Evolutionary conservation across 2,113 vertebrate genomes (phyloP).

Genomic region (Oncorhynchus clarkii): DNA sequence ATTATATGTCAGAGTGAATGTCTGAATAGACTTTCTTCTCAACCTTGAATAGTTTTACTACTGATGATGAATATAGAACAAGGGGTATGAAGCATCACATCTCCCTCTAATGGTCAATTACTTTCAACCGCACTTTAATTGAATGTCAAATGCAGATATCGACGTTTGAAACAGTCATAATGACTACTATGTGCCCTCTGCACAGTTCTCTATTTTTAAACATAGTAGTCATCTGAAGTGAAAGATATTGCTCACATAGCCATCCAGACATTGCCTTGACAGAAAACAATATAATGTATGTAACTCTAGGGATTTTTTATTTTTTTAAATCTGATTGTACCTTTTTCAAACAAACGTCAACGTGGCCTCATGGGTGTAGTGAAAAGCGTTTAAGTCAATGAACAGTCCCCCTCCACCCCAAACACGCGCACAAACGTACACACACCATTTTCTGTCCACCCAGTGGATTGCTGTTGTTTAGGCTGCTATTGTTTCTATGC

Average conservation of each 20-base stretch:
- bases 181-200: background rate
- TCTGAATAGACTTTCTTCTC: background rate
- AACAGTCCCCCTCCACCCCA: background rate
- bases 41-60: constrained; percentile 9
- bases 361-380: no score
- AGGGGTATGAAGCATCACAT: constrained; percentile 3
- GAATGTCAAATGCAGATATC: background rate
- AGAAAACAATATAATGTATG: no score
- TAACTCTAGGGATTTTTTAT: no score
- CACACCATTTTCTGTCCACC: background rate
- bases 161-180: background rate
- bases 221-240: no score
- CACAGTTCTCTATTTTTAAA: no score
- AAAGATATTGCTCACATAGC: no score
- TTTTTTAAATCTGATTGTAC: no score
- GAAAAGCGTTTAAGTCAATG: background rate
- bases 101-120: constrained; percentile 5
- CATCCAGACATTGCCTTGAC: no score
- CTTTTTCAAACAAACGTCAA: no score
- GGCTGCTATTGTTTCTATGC: constrained; percentile 3
- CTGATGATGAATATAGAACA: background rate
- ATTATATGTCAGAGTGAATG: constrained; percentile 9
- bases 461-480: background rate
- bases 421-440: no score
- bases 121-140: no score